phyloP scores from a whole-genome alignment of 1,140 invertebrate genomes.

The Papilio polyxenes region DNA sequence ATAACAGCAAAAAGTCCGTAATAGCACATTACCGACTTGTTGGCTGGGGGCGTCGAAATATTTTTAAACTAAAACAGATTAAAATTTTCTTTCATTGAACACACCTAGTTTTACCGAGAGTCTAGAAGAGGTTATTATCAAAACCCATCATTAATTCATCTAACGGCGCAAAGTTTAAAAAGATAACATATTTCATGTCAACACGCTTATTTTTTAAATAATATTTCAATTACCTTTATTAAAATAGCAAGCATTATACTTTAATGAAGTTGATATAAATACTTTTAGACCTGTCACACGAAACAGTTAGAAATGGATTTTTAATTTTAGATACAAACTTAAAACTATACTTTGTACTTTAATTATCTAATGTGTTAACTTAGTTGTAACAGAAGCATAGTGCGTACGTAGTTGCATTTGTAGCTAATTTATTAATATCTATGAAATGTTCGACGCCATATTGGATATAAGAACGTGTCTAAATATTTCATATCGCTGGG shows the following conservation, averaged over 20 bases:
- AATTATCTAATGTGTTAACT: neutral
- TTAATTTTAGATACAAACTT: neutral
- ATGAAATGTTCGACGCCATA: neutral
- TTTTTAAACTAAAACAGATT: too few species aligned
- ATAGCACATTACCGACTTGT: too few species aligned
- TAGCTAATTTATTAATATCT: constrained; percentile 7
- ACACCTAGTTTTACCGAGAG: too few species aligned
- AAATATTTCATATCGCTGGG: constrained; percentile 28
- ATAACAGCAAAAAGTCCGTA: too few species aligned
- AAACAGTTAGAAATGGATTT: neutral
- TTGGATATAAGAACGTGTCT: constrained; percentile 27
- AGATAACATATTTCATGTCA: neutral
- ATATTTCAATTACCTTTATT: neutral
- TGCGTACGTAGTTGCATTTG: neutral
- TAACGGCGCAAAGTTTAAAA: neutral
- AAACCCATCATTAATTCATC: neutral
- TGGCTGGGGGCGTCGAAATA: too few species aligned
- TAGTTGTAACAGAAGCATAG: neutral
- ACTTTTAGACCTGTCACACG: neutral
- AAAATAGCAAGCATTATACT: neutral
- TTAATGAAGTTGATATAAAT: neutral
- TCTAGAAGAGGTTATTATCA: too few species aligned
- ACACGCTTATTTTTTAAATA: neutral
- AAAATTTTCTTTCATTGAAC: too few species aligned
- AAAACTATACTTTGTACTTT: neutral